Conservation (phyloP, 2,888 invertebrate species). For the Metacarcinus magister region DNA sequence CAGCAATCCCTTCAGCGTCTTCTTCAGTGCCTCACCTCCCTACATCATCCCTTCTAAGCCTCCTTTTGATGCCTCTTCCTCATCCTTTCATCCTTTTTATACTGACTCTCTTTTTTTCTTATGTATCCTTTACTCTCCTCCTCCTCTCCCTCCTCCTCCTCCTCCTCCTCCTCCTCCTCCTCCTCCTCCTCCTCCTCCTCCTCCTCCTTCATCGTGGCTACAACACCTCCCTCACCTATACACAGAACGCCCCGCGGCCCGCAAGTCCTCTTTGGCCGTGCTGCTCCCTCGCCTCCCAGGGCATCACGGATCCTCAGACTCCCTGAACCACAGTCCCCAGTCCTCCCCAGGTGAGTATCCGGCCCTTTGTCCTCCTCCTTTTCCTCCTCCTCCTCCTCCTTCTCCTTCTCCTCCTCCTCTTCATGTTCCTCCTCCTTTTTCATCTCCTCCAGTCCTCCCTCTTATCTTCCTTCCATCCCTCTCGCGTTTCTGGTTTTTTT, state of each 20-base stretch:
- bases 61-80: background rate
- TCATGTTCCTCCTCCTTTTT: background rate
- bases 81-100: background rate
- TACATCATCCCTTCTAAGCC: too few species aligned
- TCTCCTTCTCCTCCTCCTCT: background rate
- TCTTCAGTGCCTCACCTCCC: background rate
- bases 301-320: slow-evolving; percentile 76
- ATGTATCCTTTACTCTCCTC: background rate
- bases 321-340: slow-evolving; percentile 79
- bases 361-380: background rate
- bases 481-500: background rate
- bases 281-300: slow-evolving; percentile 75
- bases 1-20: background rate
- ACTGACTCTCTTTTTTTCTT: background rate
- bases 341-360: slow-evolving; percentile 76
- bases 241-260: slow-evolving; percentile 55
- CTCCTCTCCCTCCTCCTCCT: background rate
- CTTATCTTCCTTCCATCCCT: background rate
- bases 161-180: slow-evolving; percentile 27
- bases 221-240: background rate
- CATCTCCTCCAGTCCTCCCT: slow-evolving; percentile 1
- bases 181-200: background rate
- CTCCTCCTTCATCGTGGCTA: background rate
- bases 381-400: background rate
- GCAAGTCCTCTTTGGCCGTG: slow-evolving; percentile 76